Evolutionary conservation across 2,888 invertebrate species (phyloP), one percentile per base, ranked within the genome.

Genomic region (Lycia hirtaria): DNA sequence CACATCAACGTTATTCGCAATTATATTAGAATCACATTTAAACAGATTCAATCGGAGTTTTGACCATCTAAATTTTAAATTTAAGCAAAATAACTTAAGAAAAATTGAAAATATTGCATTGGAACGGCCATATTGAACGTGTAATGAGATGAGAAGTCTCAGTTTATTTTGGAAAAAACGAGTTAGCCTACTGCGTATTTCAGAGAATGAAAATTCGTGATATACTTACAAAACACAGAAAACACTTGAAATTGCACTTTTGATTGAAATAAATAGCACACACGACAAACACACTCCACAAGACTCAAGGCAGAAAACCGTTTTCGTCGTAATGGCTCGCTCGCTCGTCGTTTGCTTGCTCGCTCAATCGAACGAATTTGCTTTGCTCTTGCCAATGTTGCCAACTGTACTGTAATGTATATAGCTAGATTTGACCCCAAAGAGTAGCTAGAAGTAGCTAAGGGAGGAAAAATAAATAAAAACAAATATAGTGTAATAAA

Each of bases 91-190:
- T 48, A 48, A 22, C 47, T 57, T 14, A 22, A 26, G 44, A 35
- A 24, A 54, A 32, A 65, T 53, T 41, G 60, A 66, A 77, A 82
- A 77, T 81, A 83, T 67, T 80, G 59, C 56, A 70, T 69, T 69
- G 72, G 85, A 88, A 88, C 91, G 91, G 91, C 91, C 91, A 92
- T 92, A 91, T 92, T 92, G 91, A 89, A 88, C 88, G 72, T 73
- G 71, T 76, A 74, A 72, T 74, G 73, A 70, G 75, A 73, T 69
- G 71, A 72, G 65, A 69, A 69, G 62, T 63, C 61, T 58, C 53
- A 58, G 58, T 57, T 64, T 43, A 56, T 56, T 65, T 64, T 38
- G 49, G 48, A 55, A 33, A 49, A 38, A 56, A 48, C 19, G 14
- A 51, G 22, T 22, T 17, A 32, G 37, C 28, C 12, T 43, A 4